Conservation (phyloP, 2,797 vertebrate species). For the Lophius americanus region DNA sequence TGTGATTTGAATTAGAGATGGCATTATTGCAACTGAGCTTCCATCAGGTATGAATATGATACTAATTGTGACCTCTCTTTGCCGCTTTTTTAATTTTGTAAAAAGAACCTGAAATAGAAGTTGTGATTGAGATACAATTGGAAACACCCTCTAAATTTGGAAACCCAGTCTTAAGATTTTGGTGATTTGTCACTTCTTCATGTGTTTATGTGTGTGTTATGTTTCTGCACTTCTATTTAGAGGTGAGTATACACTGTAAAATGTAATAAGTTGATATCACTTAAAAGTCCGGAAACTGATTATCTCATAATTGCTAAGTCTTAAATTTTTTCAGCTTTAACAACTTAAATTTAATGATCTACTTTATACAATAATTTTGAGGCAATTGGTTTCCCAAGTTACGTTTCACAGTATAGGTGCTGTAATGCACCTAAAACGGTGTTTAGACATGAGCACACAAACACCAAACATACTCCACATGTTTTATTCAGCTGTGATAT, state of each 20-base stretch:
- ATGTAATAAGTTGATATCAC: no score
- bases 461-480: conserved; percentile 8
- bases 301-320: no score
- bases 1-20: conserved; percentile 11
- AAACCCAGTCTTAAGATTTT: conserved; percentile 31
- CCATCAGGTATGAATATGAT: conserved; percentile 23
- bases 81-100: conserved; percentile 49
- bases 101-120: conserved; percentile 47
- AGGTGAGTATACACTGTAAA: background rate
- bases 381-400: no score
- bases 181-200: background rate
- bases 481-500: conserved; percentile 38
- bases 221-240: no score
- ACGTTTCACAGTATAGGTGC: background rate
- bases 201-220: no score
- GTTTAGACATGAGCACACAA: background rate
- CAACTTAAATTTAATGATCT: no score
- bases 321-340: no score
- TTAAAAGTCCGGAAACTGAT: no score
- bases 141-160: conserved; percentile 46
- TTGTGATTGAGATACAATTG: conserved; percentile 41
- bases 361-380: no score
- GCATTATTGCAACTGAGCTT: conserved; percentile 19
- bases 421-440: background rate
- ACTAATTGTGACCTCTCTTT: conserved; percentile 28